Conservation (phyloP, 2,888 invertebrate species). For the Morinoia aosen region DNA sequence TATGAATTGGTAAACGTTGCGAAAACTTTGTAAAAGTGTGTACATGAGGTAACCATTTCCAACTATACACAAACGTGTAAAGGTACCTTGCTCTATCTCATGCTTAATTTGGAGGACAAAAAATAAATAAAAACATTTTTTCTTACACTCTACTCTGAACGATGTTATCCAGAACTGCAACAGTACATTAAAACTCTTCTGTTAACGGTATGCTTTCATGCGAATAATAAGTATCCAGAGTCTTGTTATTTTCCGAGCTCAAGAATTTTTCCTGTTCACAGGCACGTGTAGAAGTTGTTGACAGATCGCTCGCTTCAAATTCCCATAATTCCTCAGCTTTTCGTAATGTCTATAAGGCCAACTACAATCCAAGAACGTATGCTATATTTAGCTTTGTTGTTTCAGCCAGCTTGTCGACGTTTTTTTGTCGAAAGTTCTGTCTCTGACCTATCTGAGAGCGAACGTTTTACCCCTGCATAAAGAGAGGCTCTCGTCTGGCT, state of each 20-base stretch:
- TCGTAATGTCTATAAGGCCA: not conserved
- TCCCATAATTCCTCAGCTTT: not conserved
- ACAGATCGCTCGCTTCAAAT: not conserved
- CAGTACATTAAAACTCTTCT: not conserved
- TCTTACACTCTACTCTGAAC: not conserved
- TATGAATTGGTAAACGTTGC: not conserved
- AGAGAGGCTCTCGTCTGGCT: not conserved
- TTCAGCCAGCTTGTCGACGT: not conserved
- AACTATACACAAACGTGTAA: not conserved
- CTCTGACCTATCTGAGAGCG: not conserved
- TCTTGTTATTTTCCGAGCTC: not conserved
- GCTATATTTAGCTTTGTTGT: not conserved
- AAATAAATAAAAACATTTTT: not conserved
- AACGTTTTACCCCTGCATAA: not conserved
- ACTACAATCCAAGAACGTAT: not conserved
- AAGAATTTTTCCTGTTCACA: not conserved
- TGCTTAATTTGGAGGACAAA: not conserved
- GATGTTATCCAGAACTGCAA: not conserved
- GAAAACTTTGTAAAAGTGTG: not conserved
- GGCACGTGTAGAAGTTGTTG: not conserved
- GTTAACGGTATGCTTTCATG: not conserved
- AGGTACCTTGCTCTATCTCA: not conserved
- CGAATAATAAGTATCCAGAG: not conserved
- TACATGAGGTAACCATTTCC: not conserved
- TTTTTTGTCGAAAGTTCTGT: not conserved